Percentiles rank a stretch among this genome's conserved stretches.
Conservation (phyloP, 2,113 vertebrate genomes). For the zebrafish (Danio rerio) region GRCz12tu NC_133191.1:35273001-35273500, state of each 20-base stretch:
- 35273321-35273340: constrained; percentile 71
- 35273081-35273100: constrained; percentile 70
- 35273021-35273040: constrained; percentile 57
- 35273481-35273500: constrained; percentile 73
- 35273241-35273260: constrained; percentile 69
- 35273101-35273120: constrained; percentile 77
- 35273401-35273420: constrained; percentile 74
- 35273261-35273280: constrained; percentile 75
- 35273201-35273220: constrained; percentile 67
- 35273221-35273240: constrained; percentile 63
- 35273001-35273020: constrained; percentile 57
- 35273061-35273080: constrained; percentile 63
- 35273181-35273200: constrained; percentile 65
- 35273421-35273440: constrained; percentile 78
- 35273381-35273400: constrained; percentile 67
- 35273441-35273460: constrained; percentile 72
- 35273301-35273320: constrained; percentile 74
- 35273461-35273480: constrained; percentile 71
- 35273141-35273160: constrained; percentile 78
- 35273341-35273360: constrained; percentile 56
- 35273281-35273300: constrained; percentile 67
- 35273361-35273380: constrained; percentile 61
- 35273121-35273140: constrained; percentile 76
- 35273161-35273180: constrained; percentile 73
- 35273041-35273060: constrained; percentile 67